Percentiles rank a stretch among this genome's conserved stretches.
Conservation (phyloP, 2,888 invertebrate species). For the Drosophila vallismaia region DNA sequence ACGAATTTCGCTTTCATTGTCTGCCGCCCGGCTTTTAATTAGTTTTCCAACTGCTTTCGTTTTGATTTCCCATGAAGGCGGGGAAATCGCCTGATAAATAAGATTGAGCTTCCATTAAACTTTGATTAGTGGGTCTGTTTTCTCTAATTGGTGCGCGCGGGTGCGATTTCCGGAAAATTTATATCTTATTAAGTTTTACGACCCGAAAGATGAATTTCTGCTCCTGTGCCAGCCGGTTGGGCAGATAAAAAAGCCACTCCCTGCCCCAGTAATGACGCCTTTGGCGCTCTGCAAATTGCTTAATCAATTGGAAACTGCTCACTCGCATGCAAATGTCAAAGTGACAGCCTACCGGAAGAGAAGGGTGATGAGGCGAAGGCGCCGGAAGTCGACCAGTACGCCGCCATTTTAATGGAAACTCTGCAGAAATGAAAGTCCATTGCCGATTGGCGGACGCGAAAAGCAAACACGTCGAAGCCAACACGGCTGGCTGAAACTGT, state of each 20-base stretch:
- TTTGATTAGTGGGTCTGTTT: conserved; percentile 30
- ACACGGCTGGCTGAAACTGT: conserved; percentile 54
- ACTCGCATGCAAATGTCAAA: conserved; percentile 67
- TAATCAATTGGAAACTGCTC: conserved; percentile 75
- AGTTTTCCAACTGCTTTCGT: conserved; percentile 53
- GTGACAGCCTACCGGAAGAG: conserved; percentile 53
- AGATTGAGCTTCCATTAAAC: conserved; percentile 47
- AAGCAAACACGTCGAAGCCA: conserved; percentile 19
- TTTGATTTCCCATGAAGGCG: conserved; percentile 20
- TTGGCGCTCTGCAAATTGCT: conserved; percentile 61
- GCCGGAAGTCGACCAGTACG: conserved; percentile 48
- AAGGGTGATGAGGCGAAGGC: background rate
- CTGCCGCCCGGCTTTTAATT: conserved; percentile 56
- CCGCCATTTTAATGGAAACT: conserved; percentile 61
- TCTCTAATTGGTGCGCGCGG: conserved; percentile 20
- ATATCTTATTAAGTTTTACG: conserved; percentile 11
- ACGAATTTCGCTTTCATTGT: conserved; percentile 61
- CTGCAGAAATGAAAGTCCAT: conserved; percentile 45
- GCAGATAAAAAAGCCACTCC: conserved; percentile 17
- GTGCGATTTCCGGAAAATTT: conserved; percentile 10
- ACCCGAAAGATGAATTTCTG: conserved; percentile 12
- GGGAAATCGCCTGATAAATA: conserved; percentile 37
- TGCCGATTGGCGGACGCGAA: conserved; percentile 12
- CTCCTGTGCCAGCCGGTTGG: conserved; percentile 9
- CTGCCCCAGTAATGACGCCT: background rate